Base-by-base conservation (phyloP, 1,140 invertebrate genomes). In the Anthonomus grandis region DNA sequence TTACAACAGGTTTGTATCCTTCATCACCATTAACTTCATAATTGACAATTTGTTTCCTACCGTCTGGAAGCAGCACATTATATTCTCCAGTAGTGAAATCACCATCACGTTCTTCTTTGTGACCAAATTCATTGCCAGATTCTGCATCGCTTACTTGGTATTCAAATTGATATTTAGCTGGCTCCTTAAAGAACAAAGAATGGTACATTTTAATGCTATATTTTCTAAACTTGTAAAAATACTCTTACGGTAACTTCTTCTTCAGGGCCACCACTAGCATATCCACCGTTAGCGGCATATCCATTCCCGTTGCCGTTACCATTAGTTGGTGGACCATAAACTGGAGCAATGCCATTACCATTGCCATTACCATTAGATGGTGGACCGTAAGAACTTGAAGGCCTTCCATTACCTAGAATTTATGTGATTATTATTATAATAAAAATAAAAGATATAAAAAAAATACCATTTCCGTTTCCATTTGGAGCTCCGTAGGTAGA, bases 51-150 rank as follows among this genome's bases (percentile, higher is more conserved):
- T 91, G 90, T 72, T 85, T 88, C 70, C 89, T 84, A 67, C 90
- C 90, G 76, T 93, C 90, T 45, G 90, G 90, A 65, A 93, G 79
- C 31, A 90, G 74, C 64, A 92, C 90, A 75, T 90, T 86, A 79
- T 91, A 93, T 70, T 86, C 82, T 68, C 90, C 90, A 69, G 82
- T 84, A 50, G 89, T 84, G 31, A 81, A 77, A 72, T 91, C 86
- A 37, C 87, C 89, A 70, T 90, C 83, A 54, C 90, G 80, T 67
- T 82, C 83, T 76, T 93, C 90, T 65, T 81, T 83, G 76, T 91
- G 90, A 62, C 88, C 86, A 73, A 91, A 91, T 67, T 86, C 82
- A 64, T 82, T 83, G 67, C 87, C 86, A 65, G 82, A 83, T 75
- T 87, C 81, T 42, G 81, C 78, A 70, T 90, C 87, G 64, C 87